Evolutionary conservation across 2,888 invertebrate genomes (phyloP).

Genomic region (Lucinisca nassula): DNA sequence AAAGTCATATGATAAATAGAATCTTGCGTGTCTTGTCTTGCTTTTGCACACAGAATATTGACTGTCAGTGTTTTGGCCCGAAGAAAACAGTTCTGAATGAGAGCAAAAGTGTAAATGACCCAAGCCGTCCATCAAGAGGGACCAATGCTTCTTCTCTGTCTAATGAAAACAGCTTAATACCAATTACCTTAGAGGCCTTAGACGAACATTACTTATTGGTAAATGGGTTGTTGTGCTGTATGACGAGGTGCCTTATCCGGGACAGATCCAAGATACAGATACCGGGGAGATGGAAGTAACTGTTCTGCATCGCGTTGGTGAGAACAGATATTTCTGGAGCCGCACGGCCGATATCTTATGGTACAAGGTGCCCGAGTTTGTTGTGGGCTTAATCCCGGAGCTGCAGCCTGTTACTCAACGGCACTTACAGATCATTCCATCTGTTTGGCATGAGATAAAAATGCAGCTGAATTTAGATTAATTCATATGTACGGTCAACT

Average conservation of each 20-base stretch:
- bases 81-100: neutral
- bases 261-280: constrained; percentile 33
- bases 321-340: neutral
- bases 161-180: no score
- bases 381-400: neutral
- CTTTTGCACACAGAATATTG: neutral
- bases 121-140: no score
- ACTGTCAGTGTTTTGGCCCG: neutral
- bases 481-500: no score
- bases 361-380: neutral
- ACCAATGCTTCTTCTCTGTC: no score
- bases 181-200: neutral
- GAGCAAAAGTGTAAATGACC: neutral
- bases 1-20: no score
- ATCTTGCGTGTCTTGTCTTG: neutral
- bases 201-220: constrained; percentile 32
- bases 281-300: constrained; percentile 37
- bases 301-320: neutral
- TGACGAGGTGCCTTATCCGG: constrained; percentile 42
- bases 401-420: neutral
- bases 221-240: constrained; percentile 40
- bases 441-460: neutral
- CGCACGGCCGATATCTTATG: neutral
- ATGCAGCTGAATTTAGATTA: neutral
- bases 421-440: neutral